Conservation (phyloP, 2,888 invertebrate species). For the Ochropleura leucogaster region DNA sequence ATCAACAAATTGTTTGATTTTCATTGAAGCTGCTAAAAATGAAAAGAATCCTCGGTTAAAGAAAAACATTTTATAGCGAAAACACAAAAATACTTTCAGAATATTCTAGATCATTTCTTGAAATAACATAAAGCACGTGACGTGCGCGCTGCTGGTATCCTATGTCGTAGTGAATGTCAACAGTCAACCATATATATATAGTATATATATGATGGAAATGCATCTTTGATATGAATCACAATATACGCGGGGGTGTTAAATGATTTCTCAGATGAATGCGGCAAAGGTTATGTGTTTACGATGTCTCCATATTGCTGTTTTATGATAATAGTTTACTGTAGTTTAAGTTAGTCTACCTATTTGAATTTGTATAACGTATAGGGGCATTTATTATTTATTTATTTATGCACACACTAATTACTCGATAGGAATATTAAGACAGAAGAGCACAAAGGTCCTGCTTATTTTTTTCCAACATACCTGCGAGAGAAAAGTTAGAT, state of each 20-base stretch:
- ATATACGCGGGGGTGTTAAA: constrained; percentile 46
- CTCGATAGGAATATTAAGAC: too few species aligned
- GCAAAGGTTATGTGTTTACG: constrained; percentile 38
- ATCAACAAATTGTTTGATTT: constrained; percentile 38
- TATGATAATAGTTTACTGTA: constrained; percentile 17
- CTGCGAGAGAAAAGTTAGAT: too few species aligned
- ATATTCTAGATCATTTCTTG: constrained; percentile 38
- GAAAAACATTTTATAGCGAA: constrained; percentile 23
- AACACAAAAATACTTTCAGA: constrained; percentile 43
- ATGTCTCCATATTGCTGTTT: constrained; percentile 30
- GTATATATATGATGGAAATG: constrained; percentile 49
- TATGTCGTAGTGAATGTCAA: constrained; percentile 45
- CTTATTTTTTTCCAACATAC: too few species aligned
- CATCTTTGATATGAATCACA: constrained; percentile 46
- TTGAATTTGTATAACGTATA: constrained; percentile 4
- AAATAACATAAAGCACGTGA: constrained; percentile 34
- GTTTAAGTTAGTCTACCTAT: background rate
- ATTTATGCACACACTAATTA: too few species aligned
- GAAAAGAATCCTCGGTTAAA: constrained; percentile 29
- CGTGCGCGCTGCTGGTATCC: constrained; percentile 17
- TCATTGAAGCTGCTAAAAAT: constrained; percentile 31
- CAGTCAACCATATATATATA: constrained; percentile 31
- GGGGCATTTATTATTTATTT: too few species aligned
- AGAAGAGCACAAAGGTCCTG: too few species aligned
- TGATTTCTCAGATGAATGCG: constrained; percentile 30